Evolutionary conservation across 2,113 vertebrate species (phyloP).

Genomic region (Stigmatopora nigra): DNA sequence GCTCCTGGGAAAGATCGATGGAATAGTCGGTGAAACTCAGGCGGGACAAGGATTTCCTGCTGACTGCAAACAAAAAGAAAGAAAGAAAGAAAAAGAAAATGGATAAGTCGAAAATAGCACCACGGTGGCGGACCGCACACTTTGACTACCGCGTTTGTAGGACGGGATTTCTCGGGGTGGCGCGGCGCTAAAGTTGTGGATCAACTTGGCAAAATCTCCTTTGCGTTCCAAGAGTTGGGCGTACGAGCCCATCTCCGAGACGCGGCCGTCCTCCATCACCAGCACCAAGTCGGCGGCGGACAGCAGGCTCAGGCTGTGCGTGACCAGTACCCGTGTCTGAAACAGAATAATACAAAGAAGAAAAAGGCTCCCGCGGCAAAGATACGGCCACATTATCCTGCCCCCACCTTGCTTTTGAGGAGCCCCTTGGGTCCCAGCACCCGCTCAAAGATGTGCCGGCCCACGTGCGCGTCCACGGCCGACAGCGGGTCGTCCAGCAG

Average conservation of each 20-base stretch:
- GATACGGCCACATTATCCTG: too few relatives aligned
- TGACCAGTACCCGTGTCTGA: constrained; percentile 89
- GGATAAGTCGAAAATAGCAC: background rate
- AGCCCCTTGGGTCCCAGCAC: constrained; percentile 90
- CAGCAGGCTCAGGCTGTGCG: constrained; percentile 83
- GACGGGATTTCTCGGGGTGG: constrained; percentile 54
- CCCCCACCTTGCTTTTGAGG: constrained; percentile 78
- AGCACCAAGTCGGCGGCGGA: constrained; percentile 81
- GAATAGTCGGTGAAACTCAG: constrained; percentile 64
- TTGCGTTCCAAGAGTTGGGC: constrained; percentile 79
- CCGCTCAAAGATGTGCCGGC: constrained; percentile 90
- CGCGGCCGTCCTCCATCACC: constrained; percentile 85
- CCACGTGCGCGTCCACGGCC: constrained; percentile 89
- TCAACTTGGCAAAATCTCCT: constrained; percentile 88
- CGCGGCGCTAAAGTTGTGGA: constrained; percentile 74
- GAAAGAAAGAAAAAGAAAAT: background rate
- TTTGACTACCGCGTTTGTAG: background rate
- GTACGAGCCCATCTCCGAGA: constrained; percentile 91
- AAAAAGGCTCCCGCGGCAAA: too few relatives aligned
- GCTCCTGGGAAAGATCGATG: constrained; percentile 66
- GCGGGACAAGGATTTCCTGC: constrained; percentile 55
- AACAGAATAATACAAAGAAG: background rate
- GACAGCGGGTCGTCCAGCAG: constrained; percentile 90
- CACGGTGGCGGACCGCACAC: too few relatives aligned
- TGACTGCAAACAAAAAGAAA: constrained; percentile 41